Percentiles rank a stretch among this genome's conserved stretches.
phyloP scores from a whole-genome alignment of 2,113 vertebrate genomes.

The Cyanocitta stelleri region DNA sequence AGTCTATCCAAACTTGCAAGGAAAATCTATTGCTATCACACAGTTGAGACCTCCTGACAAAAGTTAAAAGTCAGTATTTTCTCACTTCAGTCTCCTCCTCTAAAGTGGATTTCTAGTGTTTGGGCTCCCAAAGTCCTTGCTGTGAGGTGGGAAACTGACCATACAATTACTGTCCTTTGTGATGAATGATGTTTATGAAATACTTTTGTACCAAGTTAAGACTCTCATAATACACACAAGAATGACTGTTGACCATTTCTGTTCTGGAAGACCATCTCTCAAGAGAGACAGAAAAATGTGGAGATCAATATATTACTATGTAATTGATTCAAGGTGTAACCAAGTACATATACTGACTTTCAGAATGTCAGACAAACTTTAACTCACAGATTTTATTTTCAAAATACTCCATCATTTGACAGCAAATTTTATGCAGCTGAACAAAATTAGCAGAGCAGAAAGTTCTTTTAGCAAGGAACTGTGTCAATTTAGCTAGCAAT shows the following conservation, averaged over 20 bases:
- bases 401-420: background rate
- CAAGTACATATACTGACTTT: background rate
- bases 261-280: background rate
- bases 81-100: background rate
- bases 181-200: background rate
- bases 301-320: background rate
- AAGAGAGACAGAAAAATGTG: background rate
- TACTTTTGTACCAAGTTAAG: background rate
- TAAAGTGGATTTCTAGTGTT: background rate
- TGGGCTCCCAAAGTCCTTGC: background rate
- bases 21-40: background rate
- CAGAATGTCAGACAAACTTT: background rate
- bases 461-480: background rate
- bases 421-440: background rate
- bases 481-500: background rate
- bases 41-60: background rate
- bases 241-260: background rate
- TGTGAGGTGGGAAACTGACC: background rate
- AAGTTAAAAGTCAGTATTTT: background rate
- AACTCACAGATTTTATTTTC: background rate
- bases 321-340: background rate
- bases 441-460: slow-evolving; percentile 4
- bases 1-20: background rate
- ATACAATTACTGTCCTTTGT: background rate
- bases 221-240: background rate